phyloP scores from a whole-genome alignment of 1,140 invertebrate genomes.

The Dendrolimus kikuchii region DNA sequence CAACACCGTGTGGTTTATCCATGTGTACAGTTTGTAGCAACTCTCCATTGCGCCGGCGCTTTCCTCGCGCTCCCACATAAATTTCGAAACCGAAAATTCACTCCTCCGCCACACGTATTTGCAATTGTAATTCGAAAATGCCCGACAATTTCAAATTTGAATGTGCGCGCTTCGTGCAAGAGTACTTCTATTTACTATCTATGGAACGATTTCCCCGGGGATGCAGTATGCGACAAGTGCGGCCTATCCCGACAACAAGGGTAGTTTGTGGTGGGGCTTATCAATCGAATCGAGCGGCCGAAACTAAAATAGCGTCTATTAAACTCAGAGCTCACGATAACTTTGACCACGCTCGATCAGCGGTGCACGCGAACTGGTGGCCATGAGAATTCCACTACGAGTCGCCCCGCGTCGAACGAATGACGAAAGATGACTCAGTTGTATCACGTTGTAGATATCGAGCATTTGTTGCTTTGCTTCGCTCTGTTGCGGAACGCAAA shows the following conservation, averaged over 20 bases:
- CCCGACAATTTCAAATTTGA: neutral
- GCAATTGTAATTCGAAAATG: conserved; percentile 29
- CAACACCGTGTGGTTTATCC: conserved; percentile 58
- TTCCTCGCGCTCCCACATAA: conserved; percentile 42
- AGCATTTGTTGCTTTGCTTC: conserved; percentile 31
- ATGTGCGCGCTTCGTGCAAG: too few relatives aligned
- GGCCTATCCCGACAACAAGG: conserved; percentile 18
- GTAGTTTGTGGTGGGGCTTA: conserved; percentile 37
- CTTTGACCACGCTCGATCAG: conserved; percentile 44
- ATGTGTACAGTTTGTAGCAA: conserved; percentile 62
- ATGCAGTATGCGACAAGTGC: conserved; percentile 18
- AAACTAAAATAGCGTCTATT: conserved; percentile 42
- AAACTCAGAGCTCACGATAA: conserved; percentile 21
- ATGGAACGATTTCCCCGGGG: too few relatives aligned
- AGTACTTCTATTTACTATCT: too few relatives aligned
- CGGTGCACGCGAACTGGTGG: conserved; percentile 59
- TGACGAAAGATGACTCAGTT: conserved; percentile 63
- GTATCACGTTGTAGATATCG: conserved; percentile 33
- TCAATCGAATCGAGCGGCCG: conserved; percentile 31
- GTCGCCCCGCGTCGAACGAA: conserved; percentile 16
- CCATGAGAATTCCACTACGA: conserved; percentile 27
- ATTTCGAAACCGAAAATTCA: conserved; percentile 45
- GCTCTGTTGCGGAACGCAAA: conserved; percentile 18
- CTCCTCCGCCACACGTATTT: conserved; percentile 53
- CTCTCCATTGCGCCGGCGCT: conserved; percentile 49